Evolutionary conservation across 2,113 vertebrate species (phyloP).

Genomic region (Sminthopsis crassicaudata): DNA sequence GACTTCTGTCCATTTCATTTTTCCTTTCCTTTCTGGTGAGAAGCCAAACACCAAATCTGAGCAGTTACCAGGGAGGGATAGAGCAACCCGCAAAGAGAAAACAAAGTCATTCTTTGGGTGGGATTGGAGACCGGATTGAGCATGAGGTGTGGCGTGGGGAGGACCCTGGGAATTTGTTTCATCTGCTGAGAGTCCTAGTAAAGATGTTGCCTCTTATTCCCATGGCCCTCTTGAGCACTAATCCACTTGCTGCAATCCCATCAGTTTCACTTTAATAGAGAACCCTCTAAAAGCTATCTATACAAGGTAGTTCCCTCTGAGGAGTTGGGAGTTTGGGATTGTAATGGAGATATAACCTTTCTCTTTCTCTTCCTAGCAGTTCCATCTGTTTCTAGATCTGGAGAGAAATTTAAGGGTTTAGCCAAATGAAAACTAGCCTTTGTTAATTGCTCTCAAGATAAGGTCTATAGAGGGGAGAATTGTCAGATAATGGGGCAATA

Average conservation of each 20-base stretch:
- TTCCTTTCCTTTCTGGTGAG: background rate
- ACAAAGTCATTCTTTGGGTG: background rate
- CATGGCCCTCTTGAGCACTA: background rate
- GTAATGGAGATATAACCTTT: background rate
- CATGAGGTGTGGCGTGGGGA: background rate
- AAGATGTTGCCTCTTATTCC: background rate
- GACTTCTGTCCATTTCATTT: too few species aligned
- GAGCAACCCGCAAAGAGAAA: background rate
- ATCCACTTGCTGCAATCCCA: background rate
- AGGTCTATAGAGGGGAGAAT: background rate
- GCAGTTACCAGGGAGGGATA: background rate
- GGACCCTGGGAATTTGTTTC: background rate
- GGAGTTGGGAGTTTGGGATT: background rate
- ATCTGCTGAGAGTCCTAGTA: background rate
- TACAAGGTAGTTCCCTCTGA: background rate
- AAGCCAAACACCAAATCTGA: background rate
- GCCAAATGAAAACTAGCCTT: background rate
- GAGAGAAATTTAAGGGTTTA: background rate
- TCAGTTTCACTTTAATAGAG: constrained; percentile 8
- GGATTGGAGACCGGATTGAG: background rate
- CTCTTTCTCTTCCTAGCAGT: background rate
- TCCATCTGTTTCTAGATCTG: background rate
- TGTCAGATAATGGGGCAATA: rapidly evolving
- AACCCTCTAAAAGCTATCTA: background rate
- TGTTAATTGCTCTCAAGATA: background rate